These are phyloP conservation scores for Virgularia gustaviana DNA, from an alignment of 92 coral and sea anemone species.

Conservation along the genomic window DNA sequence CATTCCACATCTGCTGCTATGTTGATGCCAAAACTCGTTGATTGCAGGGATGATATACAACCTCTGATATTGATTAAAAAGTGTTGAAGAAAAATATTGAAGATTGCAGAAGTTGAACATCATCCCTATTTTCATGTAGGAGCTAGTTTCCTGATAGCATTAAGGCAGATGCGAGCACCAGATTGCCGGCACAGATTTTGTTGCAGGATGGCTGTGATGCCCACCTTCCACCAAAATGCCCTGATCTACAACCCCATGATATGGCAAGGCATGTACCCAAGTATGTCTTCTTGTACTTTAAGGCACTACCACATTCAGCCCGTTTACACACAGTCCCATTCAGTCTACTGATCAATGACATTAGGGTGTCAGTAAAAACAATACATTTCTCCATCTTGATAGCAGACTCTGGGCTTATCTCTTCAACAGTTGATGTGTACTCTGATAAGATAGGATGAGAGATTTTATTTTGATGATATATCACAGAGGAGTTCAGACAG, in stretches of 20 bases:
- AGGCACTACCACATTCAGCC: not conserved
- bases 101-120: conserved; percentile 13
- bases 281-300: not conserved
- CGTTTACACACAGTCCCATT: not conserved
- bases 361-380: conserved; percentile 2
- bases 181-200: conserved; percentile 7
- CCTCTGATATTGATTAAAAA: no score
- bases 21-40: no score
- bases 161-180: conserved; percentile 11
- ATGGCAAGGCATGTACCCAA: conserved; percentile 4
- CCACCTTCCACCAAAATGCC: conserved; percentile 4
- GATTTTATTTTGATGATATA: no score
- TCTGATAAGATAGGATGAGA: no score
- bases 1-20: conserved; percentile 3
- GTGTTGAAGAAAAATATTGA: no score
- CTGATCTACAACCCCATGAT: conserved; percentile 8
- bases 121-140: conserved; percentile 26
- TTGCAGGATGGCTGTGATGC: no score
- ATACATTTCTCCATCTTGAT: conserved; percentile 17
- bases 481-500: no score
- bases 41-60: no score
- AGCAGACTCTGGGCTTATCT: no score
- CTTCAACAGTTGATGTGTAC: no score
- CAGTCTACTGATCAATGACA: not conserved
- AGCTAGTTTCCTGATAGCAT: no score